Evolutionary conservation across 2,113 vertebrate species (phyloP), one percentile per base, ranked within the genome.

Genomic region (Nothoprocta pentlandii): DNA sequence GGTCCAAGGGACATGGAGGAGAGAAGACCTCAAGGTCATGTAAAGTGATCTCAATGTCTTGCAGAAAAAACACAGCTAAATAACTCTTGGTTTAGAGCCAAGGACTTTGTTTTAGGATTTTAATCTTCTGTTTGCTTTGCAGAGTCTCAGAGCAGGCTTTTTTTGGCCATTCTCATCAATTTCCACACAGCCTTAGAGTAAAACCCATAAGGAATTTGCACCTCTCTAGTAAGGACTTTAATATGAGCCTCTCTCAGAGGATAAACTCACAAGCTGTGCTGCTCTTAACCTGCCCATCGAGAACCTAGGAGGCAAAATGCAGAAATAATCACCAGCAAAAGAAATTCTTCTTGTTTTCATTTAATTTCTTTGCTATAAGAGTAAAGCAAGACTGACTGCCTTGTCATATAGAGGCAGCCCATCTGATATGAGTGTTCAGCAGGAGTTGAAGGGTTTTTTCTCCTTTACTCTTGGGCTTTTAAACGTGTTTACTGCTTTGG

Each of bases 1-100:
- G 80, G 69, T 91, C 85, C 68, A 0, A 28, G 11, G 23, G 56
- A 47, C 0, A 0, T 64, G 56, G 28, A 1, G 0, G 0, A n/a
- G 74, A 49, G 25, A 67, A 87, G 62, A 56, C 2, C 0, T 42
- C 5, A 30, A 6, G 9, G 21, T 49, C 49, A 22, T 11, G 21
- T 49, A 49, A 49, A 44, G 73, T 90, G 93, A 92, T 71, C 82
- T 94, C 89, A 58, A 3, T 75, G 56, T 32, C 3, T 13, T 77
- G 47, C 75, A 90, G 49, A 91, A 69, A 26, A 71, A 73, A 64
- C 67, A 23, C n/a, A 4, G 56, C 46, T 49, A 73, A 46, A 42
- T 5, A 20, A 44, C 66, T 30, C 56, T 83, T 5, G 2, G 9
- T 23, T 64, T 85, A 12, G 8, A 46, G 26, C 30, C 67, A 63